Conservation (phyloP, 2,113 vertebrate genomes). For the Nycticryphes semicollaris region DNA sequence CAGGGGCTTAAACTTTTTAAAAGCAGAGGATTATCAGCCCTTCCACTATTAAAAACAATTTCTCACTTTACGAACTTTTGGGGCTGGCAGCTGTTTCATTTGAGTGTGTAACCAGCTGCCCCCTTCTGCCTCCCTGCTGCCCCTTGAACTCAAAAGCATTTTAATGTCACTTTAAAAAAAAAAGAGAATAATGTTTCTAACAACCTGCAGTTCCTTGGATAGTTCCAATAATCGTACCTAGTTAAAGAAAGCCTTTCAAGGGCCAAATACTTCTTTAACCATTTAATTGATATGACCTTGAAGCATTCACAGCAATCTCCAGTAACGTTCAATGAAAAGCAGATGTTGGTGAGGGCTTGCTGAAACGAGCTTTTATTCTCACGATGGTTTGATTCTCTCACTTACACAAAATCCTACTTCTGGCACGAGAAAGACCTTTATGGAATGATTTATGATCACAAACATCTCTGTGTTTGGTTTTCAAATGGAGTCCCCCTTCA, state of each 20-base stretch:
- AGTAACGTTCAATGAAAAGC: slow-evolving; percentile 76
- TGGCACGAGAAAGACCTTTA: background rate
- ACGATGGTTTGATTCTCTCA: background rate
- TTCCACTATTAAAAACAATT: slow-evolving; percentile 70
- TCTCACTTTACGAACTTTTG: slow-evolving; percentile 63
- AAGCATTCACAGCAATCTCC: slow-evolving; percentile 68
- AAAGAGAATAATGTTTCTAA: slow-evolving; percentile 52
- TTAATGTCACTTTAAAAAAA: slow-evolving; percentile 59
- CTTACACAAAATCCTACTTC: slow-evolving; percentile 6
- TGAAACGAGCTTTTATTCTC: slow-evolving; percentile 63
- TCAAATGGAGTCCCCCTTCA: background rate
- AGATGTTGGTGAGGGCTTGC: slow-evolving; percentile 74
- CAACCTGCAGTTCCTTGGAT: slow-evolving; percentile 43
- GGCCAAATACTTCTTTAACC: slow-evolving; percentile 66
- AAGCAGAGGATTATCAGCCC: slow-evolving; percentile 67
- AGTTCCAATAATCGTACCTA: slow-evolving; percentile 54
- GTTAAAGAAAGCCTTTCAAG: slow-evolving; percentile 59
- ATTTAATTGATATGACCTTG: slow-evolving; percentile 78
- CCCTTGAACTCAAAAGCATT: slow-evolving; percentile 72
- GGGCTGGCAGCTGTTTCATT: slow-evolving; percentile 69
- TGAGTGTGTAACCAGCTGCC: slow-evolving; percentile 59
- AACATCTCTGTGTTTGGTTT: slow-evolving; percentile 5
- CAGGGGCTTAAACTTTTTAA: slow-evolving; percentile 59
- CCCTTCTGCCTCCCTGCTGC: slow-evolving; percentile 51
- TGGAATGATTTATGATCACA: slow-evolving; percentile 3